A percentile compares a stretch with the other conserved stretches of the same genome.
These are phyloP conservation scores for Craterocephalus amniculus DNA, from an alignment of 2,797 vertebrate genomes.

Conservation along the genomic window DNA sequence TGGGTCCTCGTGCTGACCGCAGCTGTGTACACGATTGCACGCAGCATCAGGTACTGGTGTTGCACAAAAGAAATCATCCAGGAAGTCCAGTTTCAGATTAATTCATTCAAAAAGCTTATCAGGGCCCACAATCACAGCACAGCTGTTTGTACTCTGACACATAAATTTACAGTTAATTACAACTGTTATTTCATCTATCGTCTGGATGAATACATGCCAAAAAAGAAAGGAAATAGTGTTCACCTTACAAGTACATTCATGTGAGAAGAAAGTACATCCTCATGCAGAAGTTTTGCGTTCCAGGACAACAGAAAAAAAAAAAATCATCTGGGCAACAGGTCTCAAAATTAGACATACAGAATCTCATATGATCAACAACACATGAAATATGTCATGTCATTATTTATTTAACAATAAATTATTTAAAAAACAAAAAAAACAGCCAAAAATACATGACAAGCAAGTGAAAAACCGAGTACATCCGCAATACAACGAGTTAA, in stretches of 20 bases:
- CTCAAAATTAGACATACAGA: neutral
- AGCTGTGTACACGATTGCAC: neutral
- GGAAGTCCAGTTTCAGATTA: conserved; percentile 10
- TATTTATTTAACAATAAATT: neutral
- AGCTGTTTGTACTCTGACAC: conserved; percentile 7
- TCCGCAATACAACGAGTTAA: neutral
- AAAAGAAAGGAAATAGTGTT: neutral
- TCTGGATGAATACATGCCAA: neutral
- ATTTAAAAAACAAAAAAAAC: too few relatives aligned
- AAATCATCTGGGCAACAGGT: neutral
- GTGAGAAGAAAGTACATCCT: neutral
- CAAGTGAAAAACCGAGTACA: neutral
- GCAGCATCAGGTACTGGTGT: conserved; percentile 1
- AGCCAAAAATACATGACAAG: neutral
- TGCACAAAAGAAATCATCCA: conserved; percentile 7
- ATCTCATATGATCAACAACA: neutral
- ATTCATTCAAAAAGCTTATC: conserved; percentile 18
- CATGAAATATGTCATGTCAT: neutral
- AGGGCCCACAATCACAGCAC: neutral
- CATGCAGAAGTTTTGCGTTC: neutral
- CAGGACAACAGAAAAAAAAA: neutral
- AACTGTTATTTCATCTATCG: neutral
- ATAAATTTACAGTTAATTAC: neutral
- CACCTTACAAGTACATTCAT: neutral
- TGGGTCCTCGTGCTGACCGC: neutral